Base-by-base conservation (phyloP, 2,113 vertebrate genomes). In the Apistogramma diplotaenia region DNA sequence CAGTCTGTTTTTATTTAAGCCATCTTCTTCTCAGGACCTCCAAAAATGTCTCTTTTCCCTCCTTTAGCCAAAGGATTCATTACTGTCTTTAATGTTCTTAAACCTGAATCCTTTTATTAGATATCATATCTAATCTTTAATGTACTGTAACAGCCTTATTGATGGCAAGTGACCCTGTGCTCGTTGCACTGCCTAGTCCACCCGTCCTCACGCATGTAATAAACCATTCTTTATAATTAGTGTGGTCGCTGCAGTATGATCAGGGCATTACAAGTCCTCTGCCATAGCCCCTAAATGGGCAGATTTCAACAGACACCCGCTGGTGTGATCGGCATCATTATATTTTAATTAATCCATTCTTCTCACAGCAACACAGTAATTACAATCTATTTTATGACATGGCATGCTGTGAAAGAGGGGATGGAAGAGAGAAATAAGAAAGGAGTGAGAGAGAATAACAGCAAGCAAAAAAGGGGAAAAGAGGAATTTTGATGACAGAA, bases 301-400 rank as follows among this genome's bases (percentile, higher is more conserved):
- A 83, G 90, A 93, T 94, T 94, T 94, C 91, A 91, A 86, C 87
- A 89, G 85, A 87, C 60, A 79, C 88, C 88, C 67, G 89, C 90
- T 90, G 89, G 89, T 94, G 92, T 93, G 93, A 94, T 94, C 89
- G 67, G 93, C 91, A 94, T 92, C 93, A 91, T 94, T 92, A 92
- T 92, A 93, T 94, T 94, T 94, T 93, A 94, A 95, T 95, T 94
- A 92, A 94, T 92, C 90, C 88, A 90, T 93, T 94, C 92, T 93
- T 93, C 91, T 94, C 91, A 78, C 91, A 91, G 90, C 89, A 91
- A 93, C 90, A 89, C 88, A 90, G 91, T 87, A 93, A 94, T 94
- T 95, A 91, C 85, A 93, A 91, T 93, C 86, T 91, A 91, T 92
- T 94, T 94, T 89, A 92, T 85, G 81, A 87, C 79, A 79, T 15